Evolutionary conservation across 2,113 vertebrate species (phyloP), one percentile per base, ranked within the genome.

Genomic region (Gambusia holbrooki): DNA sequence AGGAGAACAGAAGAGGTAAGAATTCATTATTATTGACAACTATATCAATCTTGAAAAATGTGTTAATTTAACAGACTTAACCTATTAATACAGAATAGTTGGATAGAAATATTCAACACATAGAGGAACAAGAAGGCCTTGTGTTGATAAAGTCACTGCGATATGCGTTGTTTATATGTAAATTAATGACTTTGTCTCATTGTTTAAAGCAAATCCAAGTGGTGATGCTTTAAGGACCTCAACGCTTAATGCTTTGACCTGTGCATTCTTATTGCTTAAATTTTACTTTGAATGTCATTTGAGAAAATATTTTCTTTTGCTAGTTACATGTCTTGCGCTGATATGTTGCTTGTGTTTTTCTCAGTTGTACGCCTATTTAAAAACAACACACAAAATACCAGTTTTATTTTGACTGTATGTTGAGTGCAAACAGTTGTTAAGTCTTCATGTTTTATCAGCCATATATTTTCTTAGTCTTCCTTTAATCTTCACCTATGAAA

Each of bases 1-100:
- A 88, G 89, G 10, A 37, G 25, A 0, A 6, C 70, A 7, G 85
- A 51, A 28, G 93, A 92, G 92, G 93, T 94, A 93, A 92, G 88
- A 77, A 54, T 71, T 5, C 58, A 32, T 40, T 37, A 12, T 35
- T 33, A 22, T 35, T 5, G 2, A 63, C 32, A 63, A 30, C 4
- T 32, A 58, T 2, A 58, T n/a, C 3, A 58, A 22, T n/a, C 25
- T 3, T 58, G 51, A 58, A 58, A 58, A 11, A 58, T n/a, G 8
- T 58, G 7, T n/a, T 22, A 8, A 58, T 58, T n/a, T 58, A 25
- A 58, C 3, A 3, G 25, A n/a, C 51, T 58, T 10, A 58, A 58
- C 25, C 51, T 58, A 25, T n/a, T 58, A 9, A n/a, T n/a, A n/a
- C 7, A 25, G 25, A 25, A 9, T 58, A 58, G 0, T n/a, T 25